Percentiles rank a stretch among this genome's conserved stretches.
Evolutionary conservation across 2,113 vertebrate genomes (phyloP).

Genomic region (Kryptolebias marmoratus): DNA sequence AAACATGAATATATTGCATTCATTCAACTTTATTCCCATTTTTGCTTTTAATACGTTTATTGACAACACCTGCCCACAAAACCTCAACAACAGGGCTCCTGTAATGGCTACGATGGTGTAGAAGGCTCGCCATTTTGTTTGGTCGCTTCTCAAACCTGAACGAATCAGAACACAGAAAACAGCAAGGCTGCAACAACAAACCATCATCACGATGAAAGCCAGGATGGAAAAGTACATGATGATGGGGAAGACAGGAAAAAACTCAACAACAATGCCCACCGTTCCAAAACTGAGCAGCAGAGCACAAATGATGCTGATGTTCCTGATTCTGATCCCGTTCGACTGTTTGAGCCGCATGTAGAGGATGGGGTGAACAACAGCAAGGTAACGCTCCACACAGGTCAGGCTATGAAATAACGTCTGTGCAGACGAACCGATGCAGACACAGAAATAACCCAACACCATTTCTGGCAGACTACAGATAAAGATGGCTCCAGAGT

Average conservation of each 20-base stretch:
- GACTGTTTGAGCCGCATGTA: background rate
- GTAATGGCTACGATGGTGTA: background rate
- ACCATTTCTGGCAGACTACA: rapidly evolving
- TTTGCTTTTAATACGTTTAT: rapidly evolving
- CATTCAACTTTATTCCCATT: too few species aligned
- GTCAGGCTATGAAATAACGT: constrained; percentile 9
- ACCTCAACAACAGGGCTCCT: background rate
- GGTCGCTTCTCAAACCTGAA: background rate
- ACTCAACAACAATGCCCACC: too few species aligned
- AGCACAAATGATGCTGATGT: background rate
- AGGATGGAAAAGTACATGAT: background rate
- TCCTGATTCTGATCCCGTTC: background rate
- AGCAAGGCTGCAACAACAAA: background rate
- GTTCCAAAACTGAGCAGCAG: background rate
- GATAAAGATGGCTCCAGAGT: rapidly evolving
- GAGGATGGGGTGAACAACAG: constrained; percentile 4
- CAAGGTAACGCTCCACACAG: background rate
- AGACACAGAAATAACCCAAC: rapidly evolving
- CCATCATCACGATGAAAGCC: background rate
- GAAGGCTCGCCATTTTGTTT: constrained; percentile 1
- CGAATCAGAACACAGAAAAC: constrained; percentile 3
- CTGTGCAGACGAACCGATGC: background rate
- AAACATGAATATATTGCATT: background rate
- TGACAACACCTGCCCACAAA: background rate
- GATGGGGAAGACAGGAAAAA: background rate